Conservation (phyloP, 2,888 invertebrate species). For the Rosalia funebris region DNA sequence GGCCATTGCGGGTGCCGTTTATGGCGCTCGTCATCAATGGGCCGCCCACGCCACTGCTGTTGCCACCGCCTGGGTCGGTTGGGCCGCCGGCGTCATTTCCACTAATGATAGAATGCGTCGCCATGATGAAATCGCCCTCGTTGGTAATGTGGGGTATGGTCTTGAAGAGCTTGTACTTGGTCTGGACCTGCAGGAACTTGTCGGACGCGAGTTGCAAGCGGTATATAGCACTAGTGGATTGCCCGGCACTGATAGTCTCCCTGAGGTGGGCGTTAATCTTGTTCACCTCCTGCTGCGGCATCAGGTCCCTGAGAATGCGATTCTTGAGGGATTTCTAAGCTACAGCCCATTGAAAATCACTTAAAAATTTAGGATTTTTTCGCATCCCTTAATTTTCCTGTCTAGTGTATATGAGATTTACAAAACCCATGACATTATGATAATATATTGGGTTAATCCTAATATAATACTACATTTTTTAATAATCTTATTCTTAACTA, state of each 20-base stretch:
- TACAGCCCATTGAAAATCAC: too few relatives aligned
- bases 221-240: conserved; percentile 73
- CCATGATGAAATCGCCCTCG: conserved; percentile 92
- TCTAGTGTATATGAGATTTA: too few relatives aligned
- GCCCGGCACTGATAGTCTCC: conserved; percentile 75
- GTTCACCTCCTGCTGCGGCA: conserved; percentile 83
- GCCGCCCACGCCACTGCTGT: conserved; percentile 68
- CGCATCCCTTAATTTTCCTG: too few relatives aligned
- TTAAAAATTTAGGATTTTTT: too few relatives aligned
- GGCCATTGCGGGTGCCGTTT: conserved; percentile 69
- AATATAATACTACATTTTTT: too few relatives aligned
- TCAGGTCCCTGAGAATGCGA: conserved; percentile 83
- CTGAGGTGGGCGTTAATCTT: conserved; percentile 83
- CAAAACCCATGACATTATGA: too few relatives aligned
- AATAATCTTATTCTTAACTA: too few relatives aligned
- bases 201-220: conserved; percentile 74
- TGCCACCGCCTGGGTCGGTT: conserved; percentile 58
- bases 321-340: conserved; percentile 72
- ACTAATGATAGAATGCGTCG: conserved; percentile 85
- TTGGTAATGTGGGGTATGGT: conserved; percentile 67
- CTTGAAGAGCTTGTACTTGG: conserved; percentile 88
- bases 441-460: too few relatives aligned
- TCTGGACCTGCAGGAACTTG: conserved; percentile 82
- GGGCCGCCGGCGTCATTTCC: conserved; percentile 58
- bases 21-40: conserved; percentile 79